Evolutionary conservation across 92 coral and sea anemone genomes (phyloP).

Genomic region (Phenganax subtilis): DNA sequence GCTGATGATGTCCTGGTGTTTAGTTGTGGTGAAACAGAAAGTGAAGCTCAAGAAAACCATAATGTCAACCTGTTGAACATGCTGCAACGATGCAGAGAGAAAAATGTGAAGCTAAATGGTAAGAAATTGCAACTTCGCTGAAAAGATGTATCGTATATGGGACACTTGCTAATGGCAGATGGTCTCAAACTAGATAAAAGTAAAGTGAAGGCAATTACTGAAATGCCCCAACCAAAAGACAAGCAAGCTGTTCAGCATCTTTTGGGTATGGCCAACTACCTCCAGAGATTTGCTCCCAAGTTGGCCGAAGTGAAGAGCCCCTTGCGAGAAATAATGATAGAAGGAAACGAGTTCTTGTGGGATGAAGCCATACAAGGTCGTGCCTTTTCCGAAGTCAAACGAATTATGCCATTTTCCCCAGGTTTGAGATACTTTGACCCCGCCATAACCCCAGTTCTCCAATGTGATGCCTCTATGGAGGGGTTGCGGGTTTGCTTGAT

Average conservation of each 20-base stretch:
- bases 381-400: too few relatives aligned
- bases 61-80: not conserved
- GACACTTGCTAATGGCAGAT: not conserved
- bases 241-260: not conserved
- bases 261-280: not conserved
- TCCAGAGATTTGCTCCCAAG: too few relatives aligned
- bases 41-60: constrained; percentile 35
- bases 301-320: too few relatives aligned
- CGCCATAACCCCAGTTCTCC: too few relatives aligned
- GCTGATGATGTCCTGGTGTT: constrained; percentile 41
- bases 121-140: not conserved
- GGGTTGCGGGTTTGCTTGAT: too few relatives aligned
- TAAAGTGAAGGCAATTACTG: not conserved
- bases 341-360: too few relatives aligned
- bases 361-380: too few relatives aligned
- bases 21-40: constrained; percentile 33
- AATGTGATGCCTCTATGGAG: too few relatives aligned
- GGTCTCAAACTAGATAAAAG: not conserved
- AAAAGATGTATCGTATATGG: not conserved
- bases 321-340: too few relatives aligned
- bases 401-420: too few relatives aligned
- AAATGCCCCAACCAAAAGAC: not conserved
- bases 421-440: too few relatives aligned
- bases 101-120: not conserved
- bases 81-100: not conserved